phyloP scores from a whole-genome alignment of 2,888 invertebrate species.

The Amblyjoppa proteus region DNA sequence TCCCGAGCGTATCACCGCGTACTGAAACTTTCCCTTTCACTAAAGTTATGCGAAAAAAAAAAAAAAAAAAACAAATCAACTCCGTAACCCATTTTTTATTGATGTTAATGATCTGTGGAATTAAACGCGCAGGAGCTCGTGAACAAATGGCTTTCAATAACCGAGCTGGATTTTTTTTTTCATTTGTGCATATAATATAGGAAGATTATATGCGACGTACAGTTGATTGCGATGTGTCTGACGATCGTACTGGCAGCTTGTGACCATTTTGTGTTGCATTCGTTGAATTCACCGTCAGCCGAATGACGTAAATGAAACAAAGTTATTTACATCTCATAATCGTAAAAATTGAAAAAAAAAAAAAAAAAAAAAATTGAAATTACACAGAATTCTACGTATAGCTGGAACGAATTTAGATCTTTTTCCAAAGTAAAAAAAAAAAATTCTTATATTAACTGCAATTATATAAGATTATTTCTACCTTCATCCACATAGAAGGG shows the following conservation, averaged over 20 bases:
- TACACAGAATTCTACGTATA: not conserved
- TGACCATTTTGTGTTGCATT: not conserved
- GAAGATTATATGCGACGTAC: too few species aligned
- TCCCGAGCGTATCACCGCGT: slow-evolving; percentile 36
- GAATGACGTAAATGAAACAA: too few species aligned
- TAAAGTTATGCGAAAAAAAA: slow-evolving; percentile 51
- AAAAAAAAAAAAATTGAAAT: too few species aligned
- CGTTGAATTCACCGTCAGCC: not conserved
- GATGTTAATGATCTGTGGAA: not conserved
- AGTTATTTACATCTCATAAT: not conserved
- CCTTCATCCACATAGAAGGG: not conserved
- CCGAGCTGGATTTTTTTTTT: not conserved
- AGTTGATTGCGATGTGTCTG: not conserved
- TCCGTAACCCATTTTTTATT: slow-evolving; percentile 17
- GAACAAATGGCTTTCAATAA: not conserved
- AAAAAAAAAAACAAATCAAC: not conserved
- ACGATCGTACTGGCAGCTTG: not conserved
- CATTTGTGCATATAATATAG: not conserved
- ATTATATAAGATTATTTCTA: not conserved
- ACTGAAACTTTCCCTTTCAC: slow-evolving; percentile 63
- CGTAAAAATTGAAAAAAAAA: not conserved
- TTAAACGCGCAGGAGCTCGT: not conserved
- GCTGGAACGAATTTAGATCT: not conserved
- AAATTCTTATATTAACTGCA: not conserved
- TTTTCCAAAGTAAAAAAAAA: not conserved